phyloP scores from a whole-genome alignment of 1,140 invertebrate genomes.

The Gryllus bimaculatus region DNA sequence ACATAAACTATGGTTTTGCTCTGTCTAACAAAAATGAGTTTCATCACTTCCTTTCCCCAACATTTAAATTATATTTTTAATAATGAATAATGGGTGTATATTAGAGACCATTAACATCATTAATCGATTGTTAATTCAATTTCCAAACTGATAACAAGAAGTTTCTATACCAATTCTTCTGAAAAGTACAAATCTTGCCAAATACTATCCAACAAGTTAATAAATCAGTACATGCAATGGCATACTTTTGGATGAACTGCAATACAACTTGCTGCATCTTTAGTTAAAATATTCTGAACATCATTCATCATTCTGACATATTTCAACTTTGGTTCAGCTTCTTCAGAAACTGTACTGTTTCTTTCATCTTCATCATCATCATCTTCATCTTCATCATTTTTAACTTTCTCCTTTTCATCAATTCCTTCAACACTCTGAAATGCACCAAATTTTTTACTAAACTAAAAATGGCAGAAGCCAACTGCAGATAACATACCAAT shows the following conservation, averaged over 20 bases:
- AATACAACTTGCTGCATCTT: slow-evolving; percentile 83
- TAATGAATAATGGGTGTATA: neutral
- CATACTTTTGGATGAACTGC: slow-evolving; percentile 82
- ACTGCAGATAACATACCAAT: no score
- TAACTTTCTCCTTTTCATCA: neutral
- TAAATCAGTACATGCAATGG: neutral
- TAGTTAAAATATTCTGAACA: slow-evolving; percentile 71
- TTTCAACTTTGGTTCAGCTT: slow-evolving; percentile 86
- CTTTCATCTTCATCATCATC: slow-evolving; percentile 8
- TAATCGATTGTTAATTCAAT: neutral
- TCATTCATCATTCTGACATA: slow-evolving; percentile 84
- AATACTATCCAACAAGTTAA: no score
- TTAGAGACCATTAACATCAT: neutral
- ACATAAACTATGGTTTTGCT: no score
- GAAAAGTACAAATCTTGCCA: no score
- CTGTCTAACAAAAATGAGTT: no score
- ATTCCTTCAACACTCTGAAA: neutral
- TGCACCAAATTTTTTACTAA: no score
- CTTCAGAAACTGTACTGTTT: slow-evolving; percentile 34
- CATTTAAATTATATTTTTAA: neutral
- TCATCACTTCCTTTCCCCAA: neutral
- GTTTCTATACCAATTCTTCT: no score
- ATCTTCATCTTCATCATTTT: neutral
- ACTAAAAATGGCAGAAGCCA: no score
- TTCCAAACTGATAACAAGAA: neutral